Evolutionary conservation across 2,888 invertebrate species (phyloP).

Genomic region (Xestobium rufovillosum): DNA sequence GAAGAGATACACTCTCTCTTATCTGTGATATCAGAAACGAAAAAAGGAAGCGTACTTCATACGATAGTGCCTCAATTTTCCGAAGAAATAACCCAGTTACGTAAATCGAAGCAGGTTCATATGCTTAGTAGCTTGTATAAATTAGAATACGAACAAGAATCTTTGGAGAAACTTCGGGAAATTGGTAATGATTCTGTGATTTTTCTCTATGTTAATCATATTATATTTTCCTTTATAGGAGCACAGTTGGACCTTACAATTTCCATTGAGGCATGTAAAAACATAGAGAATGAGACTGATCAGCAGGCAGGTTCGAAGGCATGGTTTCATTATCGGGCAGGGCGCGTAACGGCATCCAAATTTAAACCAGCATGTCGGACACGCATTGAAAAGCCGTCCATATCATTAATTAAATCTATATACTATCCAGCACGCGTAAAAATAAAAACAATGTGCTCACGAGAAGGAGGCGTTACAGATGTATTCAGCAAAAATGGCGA

Average conservation of each 20-base stretch:
- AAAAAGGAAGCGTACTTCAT: not conserved
- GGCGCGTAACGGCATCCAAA: slow-evolving; percentile 9
- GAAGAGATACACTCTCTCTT: too few relatives aligned
- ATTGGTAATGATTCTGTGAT: not conserved
- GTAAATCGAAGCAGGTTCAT: not conserved
- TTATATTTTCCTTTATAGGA: not conserved
- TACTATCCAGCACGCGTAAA: slow-evolving; percentile 6
- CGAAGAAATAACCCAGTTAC: not conserved
- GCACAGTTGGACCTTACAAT: not conserved
- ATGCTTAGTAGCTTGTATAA: not conserved
- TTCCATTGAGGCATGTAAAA: not conserved
- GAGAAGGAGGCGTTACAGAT: slow-evolving; percentile 12
- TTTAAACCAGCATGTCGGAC: slow-evolving; percentile 7
- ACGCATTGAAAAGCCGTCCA: slow-evolving; percentile 6
- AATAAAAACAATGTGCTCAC: slow-evolving; percentile 6
- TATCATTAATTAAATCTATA: slow-evolving; percentile 7
- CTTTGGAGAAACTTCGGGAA: too few relatives aligned
- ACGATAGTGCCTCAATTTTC: not conserved
- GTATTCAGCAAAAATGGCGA: slow-evolving; percentile 11
- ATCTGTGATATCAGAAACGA: too few relatives aligned
- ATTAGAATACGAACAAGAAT: not conserved
- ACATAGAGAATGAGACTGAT: not conserved
- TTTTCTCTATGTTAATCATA: too few relatives aligned
- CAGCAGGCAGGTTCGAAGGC: slow-evolving; percentile 1
- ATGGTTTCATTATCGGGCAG: slow-evolving; percentile 9